Evolutionary conservation across 2,113 vertebrate species (phyloP).

Genomic region (Andinoacara biseriatus): DNA sequence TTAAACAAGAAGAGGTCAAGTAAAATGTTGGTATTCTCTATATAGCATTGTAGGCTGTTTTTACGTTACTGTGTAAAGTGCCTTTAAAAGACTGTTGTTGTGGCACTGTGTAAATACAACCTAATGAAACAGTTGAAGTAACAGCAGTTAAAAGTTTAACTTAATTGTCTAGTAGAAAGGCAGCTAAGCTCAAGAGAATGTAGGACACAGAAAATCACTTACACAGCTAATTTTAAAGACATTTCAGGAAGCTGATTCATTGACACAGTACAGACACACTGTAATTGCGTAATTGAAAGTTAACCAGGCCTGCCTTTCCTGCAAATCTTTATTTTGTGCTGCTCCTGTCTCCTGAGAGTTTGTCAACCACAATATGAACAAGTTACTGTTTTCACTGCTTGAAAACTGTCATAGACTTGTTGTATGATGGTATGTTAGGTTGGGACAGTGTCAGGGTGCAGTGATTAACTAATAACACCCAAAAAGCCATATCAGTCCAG

Average conservation of each 20-base stretch:
- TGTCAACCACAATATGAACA: background rate
- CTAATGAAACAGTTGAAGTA: background rate
- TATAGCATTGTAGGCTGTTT: background rate
- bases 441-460: background rate
- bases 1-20: background rate
- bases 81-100: background rate
- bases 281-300: slow-evolving; percentile 27
- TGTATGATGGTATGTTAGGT: background rate
- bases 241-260: slow-evolving; percentile 36
- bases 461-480: background rate
- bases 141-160: background rate
- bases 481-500: background rate
- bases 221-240: slow-evolving; percentile 31
- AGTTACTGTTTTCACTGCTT: background rate
- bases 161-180: background rate
- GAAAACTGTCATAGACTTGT: background rate
- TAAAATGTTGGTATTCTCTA: background rate
- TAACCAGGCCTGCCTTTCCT: background rate
- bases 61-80: background rate
- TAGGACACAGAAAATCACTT: slow-evolving; percentile 14
- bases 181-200: background rate
- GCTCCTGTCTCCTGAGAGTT: background rate
- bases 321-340: background rate
- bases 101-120: background rate
- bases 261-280: background rate